Evolutionary conservation across 2,113 vertebrate species (phyloP).

Genomic region (Poecile atricapillus): DNA sequence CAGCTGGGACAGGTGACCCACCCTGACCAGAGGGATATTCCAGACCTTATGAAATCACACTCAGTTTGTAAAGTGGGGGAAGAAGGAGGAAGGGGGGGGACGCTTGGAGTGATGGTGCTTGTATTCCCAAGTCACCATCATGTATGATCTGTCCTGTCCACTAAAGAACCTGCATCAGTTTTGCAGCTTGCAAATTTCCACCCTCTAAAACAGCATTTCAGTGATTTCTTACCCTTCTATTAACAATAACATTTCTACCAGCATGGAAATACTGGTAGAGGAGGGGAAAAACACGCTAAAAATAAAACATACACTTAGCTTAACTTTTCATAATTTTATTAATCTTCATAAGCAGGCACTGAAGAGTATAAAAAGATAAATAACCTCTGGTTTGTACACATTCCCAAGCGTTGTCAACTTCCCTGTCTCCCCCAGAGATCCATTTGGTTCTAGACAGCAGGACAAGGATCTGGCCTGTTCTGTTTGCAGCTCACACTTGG

Average conservation of each 20-base stretch:
- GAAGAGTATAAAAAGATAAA: background rate
- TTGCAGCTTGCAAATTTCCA: background rate
- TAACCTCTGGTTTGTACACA: background rate
- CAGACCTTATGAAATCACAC: background rate
- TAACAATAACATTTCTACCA: background rate
- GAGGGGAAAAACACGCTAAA: accelerated
- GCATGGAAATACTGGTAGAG: background rate
- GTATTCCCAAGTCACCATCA: background rate
- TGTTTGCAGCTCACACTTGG: background rate
- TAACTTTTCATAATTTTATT: conserved; percentile 12
- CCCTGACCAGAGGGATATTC: background rate
- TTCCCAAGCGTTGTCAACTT: background rate
- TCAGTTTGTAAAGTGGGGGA: background rate
- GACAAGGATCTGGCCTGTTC: background rate
- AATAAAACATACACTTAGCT: background rate
- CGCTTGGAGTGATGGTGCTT: background rate
- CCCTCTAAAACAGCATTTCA: background rate
- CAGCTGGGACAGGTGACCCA: background rate
- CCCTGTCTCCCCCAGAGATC: background rate
- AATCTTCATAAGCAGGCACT: background rate
- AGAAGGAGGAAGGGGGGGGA: too few relatives aligned
- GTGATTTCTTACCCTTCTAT: background rate
- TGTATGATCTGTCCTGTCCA: accelerated
- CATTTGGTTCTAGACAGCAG: background rate
- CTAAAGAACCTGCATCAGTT: background rate